Evolutionary conservation across 2,113 vertebrate genomes (phyloP).

Genomic region (Peucedramus taeniatus): DNA sequence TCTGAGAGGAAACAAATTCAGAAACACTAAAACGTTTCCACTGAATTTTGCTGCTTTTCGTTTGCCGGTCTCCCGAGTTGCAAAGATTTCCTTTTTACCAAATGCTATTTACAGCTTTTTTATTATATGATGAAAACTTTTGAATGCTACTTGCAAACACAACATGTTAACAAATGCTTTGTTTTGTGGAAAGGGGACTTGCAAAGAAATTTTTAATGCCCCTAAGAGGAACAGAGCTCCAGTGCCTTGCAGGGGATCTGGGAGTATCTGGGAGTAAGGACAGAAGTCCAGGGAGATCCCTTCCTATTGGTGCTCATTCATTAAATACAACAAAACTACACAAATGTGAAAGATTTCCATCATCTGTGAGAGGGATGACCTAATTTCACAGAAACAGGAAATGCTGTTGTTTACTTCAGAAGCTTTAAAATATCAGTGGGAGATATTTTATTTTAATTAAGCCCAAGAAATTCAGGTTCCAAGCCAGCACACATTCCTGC

Average conservation of each 20-base stretch:
- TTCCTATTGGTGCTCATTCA: fast-evolving
- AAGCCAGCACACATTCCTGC: background rate
- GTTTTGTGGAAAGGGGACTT: background rate
- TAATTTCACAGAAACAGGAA: background rate
- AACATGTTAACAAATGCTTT: background rate
- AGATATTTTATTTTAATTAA: background rate
- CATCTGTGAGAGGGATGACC: background rate
- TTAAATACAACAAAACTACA: background rate
- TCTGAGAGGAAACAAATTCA: background rate
- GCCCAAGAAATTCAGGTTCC: background rate
- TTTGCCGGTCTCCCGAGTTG: background rate
- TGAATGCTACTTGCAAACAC: background rate
- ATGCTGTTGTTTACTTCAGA: background rate
- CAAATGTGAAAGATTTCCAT: background rate
- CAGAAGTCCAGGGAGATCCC: background rate
- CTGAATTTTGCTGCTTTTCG: background rate
- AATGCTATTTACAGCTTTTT: background rate
- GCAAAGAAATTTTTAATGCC: background rate
- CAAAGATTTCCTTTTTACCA: background rate
- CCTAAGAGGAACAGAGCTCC: background rate
- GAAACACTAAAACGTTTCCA: background rate
- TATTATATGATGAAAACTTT: background rate
- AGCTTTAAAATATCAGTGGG: background rate
- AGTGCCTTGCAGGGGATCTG: background rate
- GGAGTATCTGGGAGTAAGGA: background rate